Evolutionary conservation across 2,797 vertebrate genomes (phyloP).

Genomic region (Limosa lapponica): DNA sequence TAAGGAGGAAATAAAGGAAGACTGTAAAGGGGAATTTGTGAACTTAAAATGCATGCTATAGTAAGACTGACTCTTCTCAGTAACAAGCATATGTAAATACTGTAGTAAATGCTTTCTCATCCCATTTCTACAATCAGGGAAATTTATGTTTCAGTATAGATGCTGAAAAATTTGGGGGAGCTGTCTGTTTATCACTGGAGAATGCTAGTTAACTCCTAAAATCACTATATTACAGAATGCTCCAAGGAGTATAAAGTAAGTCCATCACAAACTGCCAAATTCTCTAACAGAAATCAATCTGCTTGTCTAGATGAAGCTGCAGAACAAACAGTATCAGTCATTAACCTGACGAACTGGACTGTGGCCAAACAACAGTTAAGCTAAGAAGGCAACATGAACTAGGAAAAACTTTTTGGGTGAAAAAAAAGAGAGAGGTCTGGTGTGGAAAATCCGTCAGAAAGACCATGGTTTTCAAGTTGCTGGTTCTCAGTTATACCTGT

Average conservation of each 20-base stretch:
- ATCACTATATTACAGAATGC: background rate
- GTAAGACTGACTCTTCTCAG: background rate
- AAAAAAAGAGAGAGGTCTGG: background rate
- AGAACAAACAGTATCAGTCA: background rate
- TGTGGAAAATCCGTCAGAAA: background rate
- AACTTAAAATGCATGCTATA: background rate
- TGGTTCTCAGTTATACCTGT: background rate
- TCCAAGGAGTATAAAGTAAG: background rate
- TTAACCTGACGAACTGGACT: background rate
- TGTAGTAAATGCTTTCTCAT: background rate
- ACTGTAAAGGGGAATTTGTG: background rate
- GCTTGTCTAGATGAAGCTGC: background rate
- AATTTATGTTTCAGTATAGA: background rate
- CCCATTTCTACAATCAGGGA: background rate
- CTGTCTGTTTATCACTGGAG: background rate
- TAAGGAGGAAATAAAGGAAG: background rate
- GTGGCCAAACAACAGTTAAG: background rate
- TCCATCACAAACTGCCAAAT: background rate
- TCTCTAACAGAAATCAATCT: conserved; percentile 17
- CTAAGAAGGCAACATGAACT: background rate
- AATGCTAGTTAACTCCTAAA: background rate
- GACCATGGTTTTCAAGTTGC: background rate
- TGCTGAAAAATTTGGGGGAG: background rate
- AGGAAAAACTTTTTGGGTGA: background rate
- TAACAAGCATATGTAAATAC: background rate